phyloP scores from a whole-genome alignment of 2,888 invertebrate species.

The Cancer borealis region DNA sequence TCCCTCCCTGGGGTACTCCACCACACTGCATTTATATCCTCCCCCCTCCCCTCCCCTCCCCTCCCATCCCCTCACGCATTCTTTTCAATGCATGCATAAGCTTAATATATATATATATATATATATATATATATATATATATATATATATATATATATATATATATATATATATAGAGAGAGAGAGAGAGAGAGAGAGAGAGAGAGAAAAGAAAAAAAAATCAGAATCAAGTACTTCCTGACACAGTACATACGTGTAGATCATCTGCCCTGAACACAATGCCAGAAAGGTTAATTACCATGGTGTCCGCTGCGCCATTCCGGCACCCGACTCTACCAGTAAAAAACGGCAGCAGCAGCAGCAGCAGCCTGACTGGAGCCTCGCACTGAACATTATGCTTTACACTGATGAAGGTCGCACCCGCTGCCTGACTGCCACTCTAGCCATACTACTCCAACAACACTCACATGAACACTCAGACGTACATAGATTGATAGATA shows the following conservation, averaged over 20 bases:
- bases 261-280: not conserved
- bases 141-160: too few relatives aligned
- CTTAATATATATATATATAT: too few relatives aligned
- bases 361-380: not conserved
- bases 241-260: not conserved
- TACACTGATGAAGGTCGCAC: not conserved
- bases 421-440: not conserved
- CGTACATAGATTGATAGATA: not conserved
- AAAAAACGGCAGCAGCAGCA: not conserved
- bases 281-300: not conserved
- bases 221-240: not conserved
- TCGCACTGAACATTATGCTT: not conserved
- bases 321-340: not conserved
- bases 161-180: not conserved
- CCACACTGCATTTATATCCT: not conserved
- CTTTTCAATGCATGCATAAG: too few relatives aligned
- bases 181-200: conserved; percentile 40
- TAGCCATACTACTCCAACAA: not conserved
- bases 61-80: too few relatives aligned
- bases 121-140: too few relatives aligned
- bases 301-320: not conserved
- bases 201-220: not conserved
- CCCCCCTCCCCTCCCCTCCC: not conserved
- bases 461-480: not conserved
- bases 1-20: not conserved